These are phyloP conservation scores for Pagrus major DNA, from an alignment of 2,113 vertebrate species.

Conservation along the genomic window DNA sequence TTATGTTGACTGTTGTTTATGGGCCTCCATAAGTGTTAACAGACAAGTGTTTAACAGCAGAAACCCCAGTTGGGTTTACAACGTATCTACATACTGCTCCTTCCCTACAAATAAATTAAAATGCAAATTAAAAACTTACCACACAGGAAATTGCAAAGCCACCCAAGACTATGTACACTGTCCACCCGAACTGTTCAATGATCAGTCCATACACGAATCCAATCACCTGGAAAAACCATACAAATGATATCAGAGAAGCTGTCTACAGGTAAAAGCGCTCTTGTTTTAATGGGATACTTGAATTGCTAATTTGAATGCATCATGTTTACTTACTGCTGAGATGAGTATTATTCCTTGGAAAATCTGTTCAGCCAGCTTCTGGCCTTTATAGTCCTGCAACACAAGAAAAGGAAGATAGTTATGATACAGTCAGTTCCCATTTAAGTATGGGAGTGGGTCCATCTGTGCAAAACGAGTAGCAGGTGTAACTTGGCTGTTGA, in stretches of 20 bases:
- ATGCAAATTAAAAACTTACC: slow-evolving; percentile 84
- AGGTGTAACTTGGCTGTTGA: background rate
- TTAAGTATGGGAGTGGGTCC: too few relatives aligned
- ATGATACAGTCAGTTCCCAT: too few relatives aligned
- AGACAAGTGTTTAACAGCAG: background rate
- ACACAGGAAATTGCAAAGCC: slow-evolving; percentile 94
- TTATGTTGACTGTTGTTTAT: background rate
- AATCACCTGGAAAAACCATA: slow-evolving; percentile 85
- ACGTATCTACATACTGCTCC: background rate
- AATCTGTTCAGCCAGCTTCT: slow-evolving; percentile 97
- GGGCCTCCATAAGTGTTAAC: background rate
- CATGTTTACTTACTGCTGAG: slow-evolving; percentile 89
- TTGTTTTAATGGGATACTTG: background rate
- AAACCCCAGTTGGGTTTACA: background rate
- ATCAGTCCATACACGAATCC: slow-evolving; percentile 94
- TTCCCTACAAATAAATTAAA: background rate
- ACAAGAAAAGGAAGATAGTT: background rate
- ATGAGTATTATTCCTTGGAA: slow-evolving; percentile 97
- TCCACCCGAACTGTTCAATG: slow-evolving; percentile 97
- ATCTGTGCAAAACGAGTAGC: background rate
- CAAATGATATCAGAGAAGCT: background rate
- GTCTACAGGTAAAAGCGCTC: slow-evolving; percentile 15
- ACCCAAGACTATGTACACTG: slow-evolving; percentile 94
- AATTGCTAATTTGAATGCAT: background rate
- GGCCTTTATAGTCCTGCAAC: slow-evolving; percentile 96